Percentiles rank a stretch among this genome's conserved stretches.
phyloP scores from a whole-genome alignment of 2,797 vertebrate genomes.

The Cuculus canorus region DNA sequence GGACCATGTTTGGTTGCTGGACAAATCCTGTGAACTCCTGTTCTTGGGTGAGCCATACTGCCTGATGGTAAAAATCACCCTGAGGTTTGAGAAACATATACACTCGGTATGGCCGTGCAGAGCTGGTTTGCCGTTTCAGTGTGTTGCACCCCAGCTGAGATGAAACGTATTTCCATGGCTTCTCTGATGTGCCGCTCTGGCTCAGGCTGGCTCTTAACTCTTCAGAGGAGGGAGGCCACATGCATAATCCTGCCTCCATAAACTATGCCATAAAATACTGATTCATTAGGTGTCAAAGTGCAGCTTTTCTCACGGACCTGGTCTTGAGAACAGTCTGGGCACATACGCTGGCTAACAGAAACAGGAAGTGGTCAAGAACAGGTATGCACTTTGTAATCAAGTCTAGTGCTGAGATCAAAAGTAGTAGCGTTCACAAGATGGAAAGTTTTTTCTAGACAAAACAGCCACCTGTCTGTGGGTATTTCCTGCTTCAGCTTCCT shows the following conservation, averaged over 20 bases:
- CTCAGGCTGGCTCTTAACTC: not conserved
- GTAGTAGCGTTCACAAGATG: not conserved
- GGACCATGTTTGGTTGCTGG: not conserved
- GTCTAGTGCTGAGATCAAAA: not conserved
- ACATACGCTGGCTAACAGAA: fast-evolving
- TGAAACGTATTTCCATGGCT: not conserved
- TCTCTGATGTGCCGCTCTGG: not conserved
- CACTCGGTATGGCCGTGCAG: not conserved
- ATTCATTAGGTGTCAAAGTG: not conserved
- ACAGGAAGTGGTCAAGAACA: not conserved
- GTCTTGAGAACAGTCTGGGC: not conserved
- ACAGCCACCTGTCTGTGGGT: not conserved
- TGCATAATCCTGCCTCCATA: not conserved
- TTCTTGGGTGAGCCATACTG: not conserved
- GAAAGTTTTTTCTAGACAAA: not conserved
- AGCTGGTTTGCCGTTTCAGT: not conserved
- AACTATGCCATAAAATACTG: not conserved
- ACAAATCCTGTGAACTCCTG: not conserved
- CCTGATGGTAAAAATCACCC: not conserved
- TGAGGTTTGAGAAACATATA: not conserved
- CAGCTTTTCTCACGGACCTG: not conserved
- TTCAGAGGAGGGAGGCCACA: not conserved
- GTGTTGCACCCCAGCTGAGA: not conserved
- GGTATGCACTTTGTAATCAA: not conserved
- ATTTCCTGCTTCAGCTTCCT: constrained; percentile 32